Percentiles rank a stretch among this genome's conserved stretches.
Evolutionary conservation across 1,140 invertebrate species (phyloP).

Genomic region (Chymomyza costata): DNA sequence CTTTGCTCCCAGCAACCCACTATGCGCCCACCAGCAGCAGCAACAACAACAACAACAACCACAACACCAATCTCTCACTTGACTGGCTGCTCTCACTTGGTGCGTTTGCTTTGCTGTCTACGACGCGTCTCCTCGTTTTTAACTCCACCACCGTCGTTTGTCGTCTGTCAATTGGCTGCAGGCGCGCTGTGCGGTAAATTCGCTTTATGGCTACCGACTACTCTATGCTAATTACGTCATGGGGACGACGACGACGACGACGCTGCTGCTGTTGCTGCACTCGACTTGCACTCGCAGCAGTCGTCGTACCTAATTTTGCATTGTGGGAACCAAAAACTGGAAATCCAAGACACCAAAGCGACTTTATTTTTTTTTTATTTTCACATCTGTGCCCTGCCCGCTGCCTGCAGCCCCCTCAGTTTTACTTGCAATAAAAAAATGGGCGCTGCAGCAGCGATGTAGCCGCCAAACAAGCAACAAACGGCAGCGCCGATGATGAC

Average conservation of each 20-base stretch:
- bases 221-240: constrained; percentile 75
- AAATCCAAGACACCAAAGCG: constrained; percentile 62
- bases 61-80: constrained; percentile 50
- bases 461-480: constrained; percentile 16
- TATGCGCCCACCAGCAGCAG: background rate
- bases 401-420: too few relatives aligned
- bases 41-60: background rate
- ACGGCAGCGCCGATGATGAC: too few relatives aligned
- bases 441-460: constrained; percentile 25
- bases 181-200: constrained; percentile 67
- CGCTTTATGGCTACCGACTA: constrained; percentile 63
- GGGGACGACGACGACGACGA: constrained; percentile 55
- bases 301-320: constrained; percentile 74
- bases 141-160: constrained; percentile 11
- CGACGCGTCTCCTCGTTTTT: constrained; percentile 8
- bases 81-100: constrained; percentile 13
- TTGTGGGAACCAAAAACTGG: constrained; percentile 75
- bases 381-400: constrained; percentile 1
- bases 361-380: constrained; percentile 8
- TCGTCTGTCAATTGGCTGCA: constrained; percentile 30
- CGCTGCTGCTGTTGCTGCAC: background rate
- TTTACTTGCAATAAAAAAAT: constrained; percentile 39
- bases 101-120: constrained; percentile 13
- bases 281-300: background rate
- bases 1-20: too few relatives aligned